Evolutionary conservation across 35 echinoderm and acorn worm species (phyloP).

Genomic region (Eucidaris tribuloides): DNA sequence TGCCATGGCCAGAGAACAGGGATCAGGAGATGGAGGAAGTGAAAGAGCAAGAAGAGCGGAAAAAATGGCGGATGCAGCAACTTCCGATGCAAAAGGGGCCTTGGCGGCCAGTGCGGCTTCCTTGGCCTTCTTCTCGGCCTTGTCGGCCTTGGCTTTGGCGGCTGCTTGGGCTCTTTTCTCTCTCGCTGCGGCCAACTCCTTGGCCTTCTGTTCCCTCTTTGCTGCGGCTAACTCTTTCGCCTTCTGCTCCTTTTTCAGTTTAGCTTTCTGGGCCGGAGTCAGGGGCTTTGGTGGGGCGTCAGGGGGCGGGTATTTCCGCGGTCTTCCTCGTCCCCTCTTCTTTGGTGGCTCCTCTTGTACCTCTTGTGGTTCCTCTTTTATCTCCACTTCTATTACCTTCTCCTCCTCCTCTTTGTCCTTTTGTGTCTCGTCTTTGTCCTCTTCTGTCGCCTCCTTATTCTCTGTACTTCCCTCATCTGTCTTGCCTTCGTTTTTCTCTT

Average conservation of each 20-base stretch:
- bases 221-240: neutral
- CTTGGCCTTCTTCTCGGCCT: slow-evolving; percentile 2
- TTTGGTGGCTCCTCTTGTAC: neutral
- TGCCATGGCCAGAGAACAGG: no score
- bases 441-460: neutral
- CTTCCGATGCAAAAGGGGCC: no score
- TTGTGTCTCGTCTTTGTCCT: neutral
- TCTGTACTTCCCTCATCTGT: neutral
- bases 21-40: no score
- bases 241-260: neutral
- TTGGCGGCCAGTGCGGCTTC: no score
- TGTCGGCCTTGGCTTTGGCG: neutral
- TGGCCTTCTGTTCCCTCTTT: neutral
- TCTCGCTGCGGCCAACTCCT: neutral
- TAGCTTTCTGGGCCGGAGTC: neutral
- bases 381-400: neutral
- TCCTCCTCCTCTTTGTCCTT: neutral
- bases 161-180: neutral
- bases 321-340: neutral
- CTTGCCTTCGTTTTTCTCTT: neutral
- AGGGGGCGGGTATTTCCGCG: neutral
- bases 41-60: no score
- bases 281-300: neutral
- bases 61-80: no score
- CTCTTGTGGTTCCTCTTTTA: neutral